Conservation (phyloP, 1,140 invertebrate species). For the Popillia japonica region DNA sequence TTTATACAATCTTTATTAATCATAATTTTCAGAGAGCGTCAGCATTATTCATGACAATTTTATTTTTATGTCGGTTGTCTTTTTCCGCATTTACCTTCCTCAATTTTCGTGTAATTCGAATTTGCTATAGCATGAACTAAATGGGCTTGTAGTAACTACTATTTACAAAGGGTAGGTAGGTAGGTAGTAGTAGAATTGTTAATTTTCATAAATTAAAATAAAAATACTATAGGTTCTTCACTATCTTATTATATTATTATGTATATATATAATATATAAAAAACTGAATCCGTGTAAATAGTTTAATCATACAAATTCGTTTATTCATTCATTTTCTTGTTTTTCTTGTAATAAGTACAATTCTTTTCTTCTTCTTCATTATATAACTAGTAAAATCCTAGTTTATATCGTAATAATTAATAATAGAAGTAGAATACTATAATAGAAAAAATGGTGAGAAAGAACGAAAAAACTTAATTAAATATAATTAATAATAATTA, state of each 20-base stretch:
- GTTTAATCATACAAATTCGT: slow-evolving; percentile 26
- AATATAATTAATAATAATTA: not conserved
- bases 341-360: not conserved
- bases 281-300: not conserved
- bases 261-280: not conserved
- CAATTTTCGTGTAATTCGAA: not conserved
- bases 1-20: slow-evolving; percentile 37
- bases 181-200: not conserved
- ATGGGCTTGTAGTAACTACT: not conserved
- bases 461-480: slow-evolving; percentile 3
- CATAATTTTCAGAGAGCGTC: slow-evolving; percentile 38
- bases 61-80: not conserved
- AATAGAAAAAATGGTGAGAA: not conserved
- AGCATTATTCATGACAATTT: slow-evolving; percentile 36
- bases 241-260: not conserved
- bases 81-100: not conserved
- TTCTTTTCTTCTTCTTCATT: not conserved
- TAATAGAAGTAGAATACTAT: not conserved
- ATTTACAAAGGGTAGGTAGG: slow-evolving; percentile 13
- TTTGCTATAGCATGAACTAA: slow-evolving; percentile 35
- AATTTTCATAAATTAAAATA: slow-evolving; percentile 13
- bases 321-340: not conserved
- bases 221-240: not conserved
- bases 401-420: not conserved
- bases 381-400: slow-evolving; percentile 11